Evolutionary conservation across 2,888 invertebrate genomes (phyloP).

Genomic region (Danaus chrysippus): DNA sequence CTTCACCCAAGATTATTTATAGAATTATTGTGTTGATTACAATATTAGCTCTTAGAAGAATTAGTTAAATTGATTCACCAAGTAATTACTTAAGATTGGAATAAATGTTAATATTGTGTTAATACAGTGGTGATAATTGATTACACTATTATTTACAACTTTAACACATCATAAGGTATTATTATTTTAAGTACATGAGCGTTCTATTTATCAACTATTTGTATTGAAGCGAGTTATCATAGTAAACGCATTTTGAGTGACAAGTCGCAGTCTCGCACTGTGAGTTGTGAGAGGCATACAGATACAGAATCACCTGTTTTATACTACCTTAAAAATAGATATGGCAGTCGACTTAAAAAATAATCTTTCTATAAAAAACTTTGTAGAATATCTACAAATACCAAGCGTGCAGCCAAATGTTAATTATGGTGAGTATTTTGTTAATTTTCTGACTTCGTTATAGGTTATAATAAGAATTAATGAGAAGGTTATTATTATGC

Average conservation of each 20-base stretch:
- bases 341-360: slow-evolving; percentile 60
- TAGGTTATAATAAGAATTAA: neutral
- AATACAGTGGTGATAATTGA: too few species aligned
- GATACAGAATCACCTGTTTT: slow-evolving; percentile 3
- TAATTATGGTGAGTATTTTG: slow-evolving; percentile 81
- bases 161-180: too few species aligned
- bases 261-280: slow-evolving; percentile 9
- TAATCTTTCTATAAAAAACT: slow-evolving; percentile 81
- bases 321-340: slow-evolving; percentile 14
- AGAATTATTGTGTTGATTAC: too few species aligned
- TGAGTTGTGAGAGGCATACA: slow-evolving; percentile 1
- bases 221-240: neutral
- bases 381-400: slow-evolving; percentile 85
- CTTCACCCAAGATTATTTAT: too few species aligned
- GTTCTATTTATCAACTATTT: too few species aligned
- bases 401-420: slow-evolving; percentile 88
- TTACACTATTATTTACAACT: too few species aligned
- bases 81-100: too few species aligned
- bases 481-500: neutral
- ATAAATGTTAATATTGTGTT: too few species aligned
- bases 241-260: neutral
- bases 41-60: too few species aligned
- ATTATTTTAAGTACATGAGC: too few species aligned
- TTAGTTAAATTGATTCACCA: too few species aligned
- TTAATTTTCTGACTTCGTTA: neutral